Base-by-base conservation (phyloP, 2,113 vertebrate species). In the Girardinichthys multiradiatus region DNA sequence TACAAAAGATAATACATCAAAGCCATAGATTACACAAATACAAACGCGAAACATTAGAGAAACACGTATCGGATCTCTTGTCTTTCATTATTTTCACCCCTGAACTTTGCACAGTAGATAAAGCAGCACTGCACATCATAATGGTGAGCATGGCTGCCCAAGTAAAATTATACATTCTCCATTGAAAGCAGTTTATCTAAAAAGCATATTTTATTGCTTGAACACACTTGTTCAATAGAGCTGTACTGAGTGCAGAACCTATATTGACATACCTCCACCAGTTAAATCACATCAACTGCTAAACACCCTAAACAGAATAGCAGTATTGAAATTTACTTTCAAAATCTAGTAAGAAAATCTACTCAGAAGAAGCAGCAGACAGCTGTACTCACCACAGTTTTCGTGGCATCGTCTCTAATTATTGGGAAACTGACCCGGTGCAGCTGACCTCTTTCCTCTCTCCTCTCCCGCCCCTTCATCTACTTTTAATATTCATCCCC, bases 381-480 rank as follows among this genome's bases (percentile, higher is more conserved):
- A 39, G 54, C 17, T 26, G n/a, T 66, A 89, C 91, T 91, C 77
- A 92, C 91, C 91, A 92, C 69, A 89, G 85, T 85, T 86, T 92
- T 69, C 91, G 91, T 4, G 90, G 91, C 91, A 92, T 92, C 58
- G 66, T 90, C 42, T 42, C 57, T 37, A 54, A 57, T 48, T 71
- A 68, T 60, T 60, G 64, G 62, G 57, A 83, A 69, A 51, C 65
- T 31, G 75, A 68, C 83, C 79, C 62, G 74, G 39, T 68, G 62
- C 81, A 76, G 54, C 66, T 62, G 67, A 54, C 64, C 61, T 27
- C 26, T 63, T 19, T 60, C 73, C 11, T 62, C 72, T 69, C 77
- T 79, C 73, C 73, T 68, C 64, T 83, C 33, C 42, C 15, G 14
- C 42, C 17, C 72, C 68, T 64, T 66, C 68, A 60, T 68, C 65